Evolutionary conservation across 2,888 invertebrate species (phyloP).

Genomic region (Chymomyza amoena): DNA sequence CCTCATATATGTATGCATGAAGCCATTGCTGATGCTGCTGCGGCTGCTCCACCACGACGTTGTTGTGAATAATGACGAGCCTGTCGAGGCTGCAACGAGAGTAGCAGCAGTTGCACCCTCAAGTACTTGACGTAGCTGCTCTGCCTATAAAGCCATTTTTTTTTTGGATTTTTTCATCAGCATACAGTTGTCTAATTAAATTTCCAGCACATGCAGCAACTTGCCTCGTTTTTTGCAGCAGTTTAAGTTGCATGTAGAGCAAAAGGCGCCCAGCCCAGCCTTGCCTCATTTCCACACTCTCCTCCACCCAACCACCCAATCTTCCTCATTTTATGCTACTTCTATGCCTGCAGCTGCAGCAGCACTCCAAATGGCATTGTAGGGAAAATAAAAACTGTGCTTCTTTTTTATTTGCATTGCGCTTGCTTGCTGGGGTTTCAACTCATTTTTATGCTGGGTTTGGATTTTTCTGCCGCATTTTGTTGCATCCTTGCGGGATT

Average conservation of each 20-base stretch:
- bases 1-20: not conserved
- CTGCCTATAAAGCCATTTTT: not conserved
- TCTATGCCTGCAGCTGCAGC: constrained; percentile 2
- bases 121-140: not conserved
- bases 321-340: not conserved
- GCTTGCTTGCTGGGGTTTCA: constrained; percentile 10
- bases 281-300: too few species aligned
- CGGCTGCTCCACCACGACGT: not conserved
- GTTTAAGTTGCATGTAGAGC: constrained; percentile 60
- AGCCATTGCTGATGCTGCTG: not conserved
- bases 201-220: constrained; percentile 37
- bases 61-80: not conserved
- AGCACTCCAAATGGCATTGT: constrained; percentile 54
- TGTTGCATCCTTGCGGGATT: constrained; percentile 65
- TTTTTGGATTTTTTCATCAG: constrained; percentile 34
- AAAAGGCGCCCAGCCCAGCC: constrained; percentile 20
- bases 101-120: constrained; percentile 1
- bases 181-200: constrained; percentile 68
- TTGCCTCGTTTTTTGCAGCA: constrained; percentile 33
- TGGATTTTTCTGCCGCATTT: constrained; percentile 52
- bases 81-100: not conserved
- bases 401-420: constrained; percentile 43
- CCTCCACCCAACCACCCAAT: not conserved
- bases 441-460: constrained; percentile 7
- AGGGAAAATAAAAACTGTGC: constrained; percentile 34